These are phyloP conservation scores for Enteromius trimaculatus DNA, from an alignment of 2,797 vertebrate species.

Conservation along the genomic window DNA sequence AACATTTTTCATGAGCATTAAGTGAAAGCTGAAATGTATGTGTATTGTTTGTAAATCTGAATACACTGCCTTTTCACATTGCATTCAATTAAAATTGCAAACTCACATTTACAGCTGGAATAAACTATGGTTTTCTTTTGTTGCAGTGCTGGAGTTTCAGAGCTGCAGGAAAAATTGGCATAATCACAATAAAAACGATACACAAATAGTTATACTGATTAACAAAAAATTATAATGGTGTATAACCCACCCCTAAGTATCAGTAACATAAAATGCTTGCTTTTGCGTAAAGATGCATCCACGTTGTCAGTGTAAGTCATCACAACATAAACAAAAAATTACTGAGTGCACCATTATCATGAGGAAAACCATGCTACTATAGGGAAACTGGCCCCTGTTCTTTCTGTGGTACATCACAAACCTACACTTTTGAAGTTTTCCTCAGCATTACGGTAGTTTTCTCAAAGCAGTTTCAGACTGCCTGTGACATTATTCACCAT, in stretches of 20 bases:
- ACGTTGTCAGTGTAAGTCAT: conserved; percentile 65
- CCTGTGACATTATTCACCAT: conserved; percentile 86
- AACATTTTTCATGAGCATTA: background rate
- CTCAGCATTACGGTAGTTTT: conserved; percentile 2
- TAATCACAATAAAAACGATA: conserved; percentile 12
- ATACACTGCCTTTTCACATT: background rate
- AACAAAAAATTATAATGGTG: conserved; percentile 12
- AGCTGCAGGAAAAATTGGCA: background rate
- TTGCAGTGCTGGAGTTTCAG: background rate
- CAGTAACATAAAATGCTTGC: conserved; percentile 17
- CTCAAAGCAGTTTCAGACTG: conserved; percentile 83
- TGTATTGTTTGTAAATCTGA: background rate
- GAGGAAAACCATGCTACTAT: conserved; percentile 63
- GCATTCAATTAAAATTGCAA: background rate
- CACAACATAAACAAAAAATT: conserved; percentile 51
- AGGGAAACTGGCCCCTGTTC: conserved; percentile 72
- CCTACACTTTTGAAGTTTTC: conserved; percentile 47
- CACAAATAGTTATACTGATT: conserved; percentile 2
- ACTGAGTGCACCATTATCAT: conserved; percentile 42
- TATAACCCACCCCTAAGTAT: conserved; percentile 5
- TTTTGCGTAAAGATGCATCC: conserved; percentile 18
- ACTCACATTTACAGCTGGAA: background rate
- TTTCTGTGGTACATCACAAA: conserved; percentile 61
- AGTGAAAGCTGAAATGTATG: background rate
- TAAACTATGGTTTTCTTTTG: background rate